Base-by-base conservation (phyloP, 1,140 invertebrate species). In the Trissolcus basalis region DNA sequence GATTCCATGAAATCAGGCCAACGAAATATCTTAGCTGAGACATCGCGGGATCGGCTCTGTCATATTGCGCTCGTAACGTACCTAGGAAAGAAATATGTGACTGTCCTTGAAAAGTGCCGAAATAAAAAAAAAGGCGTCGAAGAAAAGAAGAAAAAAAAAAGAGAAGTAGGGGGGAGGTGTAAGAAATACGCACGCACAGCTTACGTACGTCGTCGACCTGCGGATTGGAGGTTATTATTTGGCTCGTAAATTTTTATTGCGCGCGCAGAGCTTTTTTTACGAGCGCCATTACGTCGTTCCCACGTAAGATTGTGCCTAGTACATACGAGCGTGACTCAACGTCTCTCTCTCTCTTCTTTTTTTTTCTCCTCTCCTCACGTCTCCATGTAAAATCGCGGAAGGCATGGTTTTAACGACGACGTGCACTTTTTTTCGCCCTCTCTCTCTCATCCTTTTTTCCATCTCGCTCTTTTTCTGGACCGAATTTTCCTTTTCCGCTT, bases 171-270 rank as follows among this genome's bases (percentile, higher is more conserved):
- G 33, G n/a, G 16, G 33, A 13, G 16, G 36, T 14, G 45, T 7
- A 45, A 53, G 58, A 64, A 64, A 64, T 44, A 65, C 67, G 44
- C 65, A 64, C 67, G 67, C 56, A 69, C 59, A 56, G 73, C 58
- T 71, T 56, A 64, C 53, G 59, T 63, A 56, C 64, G 65, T 74
- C 79, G 68, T 53, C 71, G 67, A 77, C 68, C 69, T 67, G 70
- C 64, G 71, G 69, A 69, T 74, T 71, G 69, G 68, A 72, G 76
- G 75, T 80, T 80, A 80, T 81, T 80, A 81, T 81, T 81, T 81
- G 67, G 72, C 76, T 81, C 80, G 80, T 81, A 81, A 81, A 80
- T 81, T 81, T 80, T 80, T 80, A 80, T 80, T 78, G 73, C 78
- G 69, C 67, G 71, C 76, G 68, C 78, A 77, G 69, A 73, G 74